phyloP scores from a whole-genome alignment of 37 sponge, comb jelly and placozoan species.

The Chondrosia reniformis region DNA sequence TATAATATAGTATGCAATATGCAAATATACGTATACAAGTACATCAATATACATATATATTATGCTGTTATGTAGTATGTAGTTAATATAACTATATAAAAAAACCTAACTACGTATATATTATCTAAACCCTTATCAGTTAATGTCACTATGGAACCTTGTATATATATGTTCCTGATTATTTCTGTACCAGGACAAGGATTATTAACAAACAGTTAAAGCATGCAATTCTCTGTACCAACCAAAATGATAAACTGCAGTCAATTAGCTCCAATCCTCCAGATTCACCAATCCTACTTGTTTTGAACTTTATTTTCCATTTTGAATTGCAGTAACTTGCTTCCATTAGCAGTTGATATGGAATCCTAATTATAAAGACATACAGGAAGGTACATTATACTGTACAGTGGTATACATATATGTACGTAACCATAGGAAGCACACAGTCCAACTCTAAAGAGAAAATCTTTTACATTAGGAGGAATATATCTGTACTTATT shows the following conservation, averaged over 20 bases:
- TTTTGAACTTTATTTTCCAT: conserved; percentile 46
- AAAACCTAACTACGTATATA: not conserved
- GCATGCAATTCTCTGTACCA: too few species aligned
- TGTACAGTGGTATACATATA: not conserved
- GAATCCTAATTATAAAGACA: conserved; percentile 51
- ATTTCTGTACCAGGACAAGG: too few species aligned
- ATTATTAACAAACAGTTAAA: too few species aligned
- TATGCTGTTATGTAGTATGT: not conserved
- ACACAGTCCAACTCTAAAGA: too few species aligned
- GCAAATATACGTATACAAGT: not conserved
- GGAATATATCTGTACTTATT: too few species aligned
- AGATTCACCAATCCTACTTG: conserved; percentile 2
- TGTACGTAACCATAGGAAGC: conserved; percentile 1
- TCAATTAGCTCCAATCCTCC: conserved; percentile 4
- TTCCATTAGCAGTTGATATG: conserved; percentile 38
- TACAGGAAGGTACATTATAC: not conserved
- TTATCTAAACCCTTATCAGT: too few species aligned
- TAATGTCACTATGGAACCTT: too few species aligned
- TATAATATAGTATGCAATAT: too few species aligned
- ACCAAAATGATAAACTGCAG: too few species aligned
- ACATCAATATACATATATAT: not conserved
- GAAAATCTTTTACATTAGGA: too few species aligned
- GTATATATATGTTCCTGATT: too few species aligned
- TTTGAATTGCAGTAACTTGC: conserved; percentile 43
- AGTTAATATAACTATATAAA: not conserved